These are phyloP conservation scores for Syngnathus rostellatus DNA, from an alignment of 2,797 vertebrate genomes.

Conservation along the genomic window DNA sequence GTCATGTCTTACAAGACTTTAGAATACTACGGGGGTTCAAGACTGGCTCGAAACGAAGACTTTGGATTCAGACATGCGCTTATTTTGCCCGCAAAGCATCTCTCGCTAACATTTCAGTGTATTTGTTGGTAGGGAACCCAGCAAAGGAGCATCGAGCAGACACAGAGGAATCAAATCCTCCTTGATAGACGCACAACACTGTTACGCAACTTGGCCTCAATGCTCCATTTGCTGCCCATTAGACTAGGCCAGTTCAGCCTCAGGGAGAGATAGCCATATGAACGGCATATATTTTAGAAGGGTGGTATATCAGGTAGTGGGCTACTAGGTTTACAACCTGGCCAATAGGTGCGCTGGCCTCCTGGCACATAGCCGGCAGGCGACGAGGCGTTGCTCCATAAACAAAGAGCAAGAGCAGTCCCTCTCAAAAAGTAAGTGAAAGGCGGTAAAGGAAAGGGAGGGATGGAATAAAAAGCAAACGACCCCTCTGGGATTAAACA, in stretches of 20 bases:
- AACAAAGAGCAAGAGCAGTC: conserved; percentile 33
- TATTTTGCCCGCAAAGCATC: neutral
- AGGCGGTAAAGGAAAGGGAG: conserved; percentile 9
- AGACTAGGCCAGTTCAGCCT: conserved; percentile 7
- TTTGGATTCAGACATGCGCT: neutral
- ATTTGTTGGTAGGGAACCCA: neutral
- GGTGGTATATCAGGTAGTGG: conserved; percentile 19
- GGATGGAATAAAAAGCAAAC: conserved; percentile 22
- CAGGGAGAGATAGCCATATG: conserved; percentile 9
- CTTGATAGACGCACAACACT: conserved; percentile 3
- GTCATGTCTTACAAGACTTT: neutral
- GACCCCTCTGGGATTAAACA: conserved; percentile 27
- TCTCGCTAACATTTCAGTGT: neutral
- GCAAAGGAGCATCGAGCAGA: neutral
- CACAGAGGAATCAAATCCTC: neutral
- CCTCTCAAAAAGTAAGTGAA: conserved; percentile 25
- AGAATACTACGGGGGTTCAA: neutral
- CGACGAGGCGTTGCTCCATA: conserved; percentile 40
- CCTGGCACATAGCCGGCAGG: conserved; percentile 24
- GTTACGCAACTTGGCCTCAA: conserved; percentile 9
- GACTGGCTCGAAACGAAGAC: neutral
- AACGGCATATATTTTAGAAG: conserved; percentile 13
- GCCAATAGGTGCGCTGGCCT: conserved; percentile 22
- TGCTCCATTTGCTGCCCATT: conserved; percentile 4
- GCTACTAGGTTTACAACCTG: conserved; percentile 23